Conservation (phyloP, 1,140 invertebrate genomes). For the Pygmarrhopalites habei region DNA sequence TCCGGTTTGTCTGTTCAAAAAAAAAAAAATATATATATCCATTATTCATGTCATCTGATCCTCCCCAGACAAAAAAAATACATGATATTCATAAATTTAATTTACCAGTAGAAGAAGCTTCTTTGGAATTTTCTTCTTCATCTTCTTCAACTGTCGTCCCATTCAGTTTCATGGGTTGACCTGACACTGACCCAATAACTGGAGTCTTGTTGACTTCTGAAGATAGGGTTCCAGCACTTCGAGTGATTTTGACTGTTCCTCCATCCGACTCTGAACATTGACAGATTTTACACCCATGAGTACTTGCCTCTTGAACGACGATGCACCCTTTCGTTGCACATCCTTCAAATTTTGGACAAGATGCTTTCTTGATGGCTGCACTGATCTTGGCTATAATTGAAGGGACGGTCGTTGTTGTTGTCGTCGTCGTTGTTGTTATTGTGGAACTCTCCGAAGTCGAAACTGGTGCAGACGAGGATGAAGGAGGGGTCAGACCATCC, state of each 20-base stretch:
- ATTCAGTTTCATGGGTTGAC: too few species aligned
- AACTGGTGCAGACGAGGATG: neutral
- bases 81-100: neutral
- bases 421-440: neutral
- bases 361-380: neutral
- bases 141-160: too few species aligned
- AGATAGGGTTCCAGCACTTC: too few species aligned
- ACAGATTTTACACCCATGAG: conserved; percentile 31
- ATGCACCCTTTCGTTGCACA: conserved; percentile 29
- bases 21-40: too few species aligned
- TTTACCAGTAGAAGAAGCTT: conserved; percentile 10
- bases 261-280: conserved; percentile 12
- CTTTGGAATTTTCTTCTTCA: conserved; percentile 16
- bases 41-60: too few species aligned
- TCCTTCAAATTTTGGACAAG: conserved; percentile 33
- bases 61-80: neutral
- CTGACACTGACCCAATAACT: neutral
- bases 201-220: neutral
- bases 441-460: neutral
- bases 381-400: neutral
- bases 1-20: conserved; percentile 21
- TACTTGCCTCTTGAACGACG: conserved; percentile 20
- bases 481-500: neutral
- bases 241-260: conserved; percentile 3
- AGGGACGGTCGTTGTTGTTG: conserved; percentile 1